Percentiles rank a stretch among this genome's conserved stretches.
Evolutionary conservation across 2,888 invertebrate species (phyloP).

Genomic region (Hypomecis atomaria): DNA sequence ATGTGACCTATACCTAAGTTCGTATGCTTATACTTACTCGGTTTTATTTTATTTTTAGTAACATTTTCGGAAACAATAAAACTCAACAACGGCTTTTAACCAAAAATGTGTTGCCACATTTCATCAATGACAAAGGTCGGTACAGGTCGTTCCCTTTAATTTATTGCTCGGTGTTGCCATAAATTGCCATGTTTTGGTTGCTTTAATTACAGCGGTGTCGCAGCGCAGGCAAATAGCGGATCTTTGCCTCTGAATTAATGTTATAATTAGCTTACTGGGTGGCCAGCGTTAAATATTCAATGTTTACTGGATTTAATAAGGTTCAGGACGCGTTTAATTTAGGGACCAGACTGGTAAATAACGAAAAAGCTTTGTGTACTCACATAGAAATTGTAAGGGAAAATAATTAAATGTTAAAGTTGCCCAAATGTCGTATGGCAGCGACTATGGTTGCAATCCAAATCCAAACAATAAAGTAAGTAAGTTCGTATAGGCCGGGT

Average conservation of each 20-base stretch:
- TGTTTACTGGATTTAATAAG: slow-evolving; percentile 33
- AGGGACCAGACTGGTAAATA: neutral
- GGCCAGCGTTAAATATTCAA: slow-evolving; percentile 27
- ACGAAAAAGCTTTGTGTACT: slow-evolving; percentile 7
- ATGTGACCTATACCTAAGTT: too few relatives aligned
- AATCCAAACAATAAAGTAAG: too few relatives aligned
- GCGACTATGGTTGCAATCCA: too few relatives aligned
- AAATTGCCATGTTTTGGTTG: slow-evolving; percentile 63
- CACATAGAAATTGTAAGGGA: neutral
- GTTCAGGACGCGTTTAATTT: slow-evolving; percentile 25
- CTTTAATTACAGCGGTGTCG: slow-evolving; percentile 63
- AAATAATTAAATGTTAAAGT: too few relatives aligned
- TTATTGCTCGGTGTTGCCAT: slow-evolving; percentile 63
- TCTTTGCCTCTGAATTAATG: slow-evolving; percentile 57
- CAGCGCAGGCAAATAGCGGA: slow-evolving; percentile 53
- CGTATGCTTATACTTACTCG: too few relatives aligned
- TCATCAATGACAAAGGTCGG: slow-evolving; percentile 54
- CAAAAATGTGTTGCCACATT: slow-evolving; percentile 35
- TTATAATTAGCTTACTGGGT: slow-evolving; percentile 48
- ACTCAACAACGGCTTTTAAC: slow-evolving; percentile 8
- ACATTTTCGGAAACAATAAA: slow-evolving; percentile 7
- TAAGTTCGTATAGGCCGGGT: too few relatives aligned
- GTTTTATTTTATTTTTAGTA: slow-evolving; percentile 5
- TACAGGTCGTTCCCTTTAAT: slow-evolving; percentile 50
- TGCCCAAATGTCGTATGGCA: too few relatives aligned